Evolutionary conservation across 2,888 invertebrate species (phyloP), one percentile per base, ranked within the genome.

Genomic region (Noctua janthe): DNA sequence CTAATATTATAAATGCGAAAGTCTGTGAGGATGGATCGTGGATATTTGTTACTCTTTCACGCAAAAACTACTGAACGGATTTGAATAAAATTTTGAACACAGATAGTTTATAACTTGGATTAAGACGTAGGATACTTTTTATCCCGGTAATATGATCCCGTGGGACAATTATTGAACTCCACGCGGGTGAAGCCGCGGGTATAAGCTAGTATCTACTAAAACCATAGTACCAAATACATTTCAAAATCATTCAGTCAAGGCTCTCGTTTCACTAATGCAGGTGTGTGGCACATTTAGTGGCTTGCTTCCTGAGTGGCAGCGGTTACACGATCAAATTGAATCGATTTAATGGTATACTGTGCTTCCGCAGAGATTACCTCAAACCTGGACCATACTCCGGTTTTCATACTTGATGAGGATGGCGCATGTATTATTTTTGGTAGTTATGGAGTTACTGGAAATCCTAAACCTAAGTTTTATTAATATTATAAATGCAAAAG

Each of bases 201-300:
- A 43, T 43, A 43, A 43, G 43, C 43, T 43, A 43, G 47, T 47
- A 69, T 69, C 20, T 29, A 13, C 23, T 2, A 0, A 23, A 71
- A 39, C 39, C 5, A 54, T 23, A 2, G 8, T 43, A 8, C 17
- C 49, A 39, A 39, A n/a, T 4, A 49, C 6, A 39, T 17, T 56
- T 72, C 17, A 3, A 10, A 29, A 59, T 59, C 43, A 62, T 64
- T 0, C 8, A 17, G 17, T 10, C 29, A 74, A 66, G 35, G 15
- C 17, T 10, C 8, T 66, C 1, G 51, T 47, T 54, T 59, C 20
- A 20, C 13, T 39, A 43, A 56, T 64, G 39, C 35, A 71, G 39
- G 20, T 3, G 1, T 59, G 43, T 35, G 74, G 74, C 69, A 85
- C 64, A 88, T 83, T 83, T 81, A 80, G 59, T 70, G 35, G 17